These are phyloP conservation scores for Gobio occitaniae DNA, from an alignment of 2,797 vertebrate species.

Conservation along the genomic window DNA sequence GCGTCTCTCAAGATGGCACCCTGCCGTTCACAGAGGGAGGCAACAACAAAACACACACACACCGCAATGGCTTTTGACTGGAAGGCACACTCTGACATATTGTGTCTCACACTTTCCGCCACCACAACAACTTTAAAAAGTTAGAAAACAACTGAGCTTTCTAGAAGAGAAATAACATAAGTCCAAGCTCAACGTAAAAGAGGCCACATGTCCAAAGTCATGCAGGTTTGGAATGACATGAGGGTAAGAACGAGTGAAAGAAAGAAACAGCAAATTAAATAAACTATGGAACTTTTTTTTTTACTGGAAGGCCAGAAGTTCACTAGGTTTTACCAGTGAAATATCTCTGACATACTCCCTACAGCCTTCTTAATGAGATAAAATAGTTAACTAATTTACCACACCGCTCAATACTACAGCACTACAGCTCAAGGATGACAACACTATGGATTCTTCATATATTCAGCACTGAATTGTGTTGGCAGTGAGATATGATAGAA, in stretches of 20 bases:
- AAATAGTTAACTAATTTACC: background rate
- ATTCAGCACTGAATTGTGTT: slow-evolving; percentile 20
- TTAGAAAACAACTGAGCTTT: slow-evolving; percentile 19
- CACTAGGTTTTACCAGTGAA: background rate
- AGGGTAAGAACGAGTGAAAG: background rate
- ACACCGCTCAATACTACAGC: background rate
- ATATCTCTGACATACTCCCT: background rate
- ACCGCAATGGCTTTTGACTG: background rate
- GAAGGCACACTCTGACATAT: slow-evolving; percentile 33
- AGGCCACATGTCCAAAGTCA: background rate
- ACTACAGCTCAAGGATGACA: background rate
- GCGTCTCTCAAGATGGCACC: slow-evolving; percentile 30
- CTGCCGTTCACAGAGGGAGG: slow-evolving; percentile 32
- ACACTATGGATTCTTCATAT: slow-evolving; percentile 27
- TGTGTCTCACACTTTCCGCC: background rate
- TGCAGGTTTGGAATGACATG: background rate
- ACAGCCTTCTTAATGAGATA: background rate
- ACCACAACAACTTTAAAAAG: slow-evolving; percentile 14
- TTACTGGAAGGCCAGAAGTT: background rate
- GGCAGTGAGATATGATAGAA: slow-evolving; percentile 13
- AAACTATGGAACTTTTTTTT: background rate
- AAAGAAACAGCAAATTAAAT: too few relatives aligned
- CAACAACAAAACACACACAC: slow-evolving; percentile 2
- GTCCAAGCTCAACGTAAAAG: background rate
- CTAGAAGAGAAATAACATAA: background rate